A percentile compares a stretch with the other conserved stretches of the same genome.
Evolutionary conservation across 2,113 vertebrate species (phyloP).

Genomic region (Spizaetus ornatus): DNA sequence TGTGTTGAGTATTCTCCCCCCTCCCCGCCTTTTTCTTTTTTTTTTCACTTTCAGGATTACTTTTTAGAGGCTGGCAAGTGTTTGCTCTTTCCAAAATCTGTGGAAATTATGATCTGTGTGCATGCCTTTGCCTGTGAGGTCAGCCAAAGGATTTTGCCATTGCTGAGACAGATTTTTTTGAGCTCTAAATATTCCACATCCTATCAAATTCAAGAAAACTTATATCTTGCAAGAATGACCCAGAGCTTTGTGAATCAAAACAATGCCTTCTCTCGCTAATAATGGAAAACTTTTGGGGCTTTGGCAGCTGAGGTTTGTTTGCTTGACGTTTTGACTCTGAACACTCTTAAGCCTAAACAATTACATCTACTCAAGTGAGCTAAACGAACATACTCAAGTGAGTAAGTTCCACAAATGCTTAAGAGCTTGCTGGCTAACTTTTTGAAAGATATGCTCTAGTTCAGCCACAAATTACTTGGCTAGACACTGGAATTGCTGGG

Average conservation of each 20-base stretch:
- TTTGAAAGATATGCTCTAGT: not conserved
- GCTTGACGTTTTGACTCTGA: not conserved
- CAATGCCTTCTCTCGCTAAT: not conserved
- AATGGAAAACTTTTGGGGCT: not conserved
- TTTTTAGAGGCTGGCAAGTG: not conserved
- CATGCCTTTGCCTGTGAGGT: not conserved
- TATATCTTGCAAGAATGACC: not conserved
- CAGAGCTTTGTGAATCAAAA: conserved; percentile 1
- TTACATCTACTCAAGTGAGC: not conserved
- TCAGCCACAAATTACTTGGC: conserved; percentile 52
- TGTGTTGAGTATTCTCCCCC: not conserved
- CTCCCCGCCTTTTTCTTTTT: not conserved
- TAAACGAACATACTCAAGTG: not conserved
- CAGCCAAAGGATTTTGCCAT: conserved; percentile 45
- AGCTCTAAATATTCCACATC: too few relatives aligned
- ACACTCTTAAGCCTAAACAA: not conserved
- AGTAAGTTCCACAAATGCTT: not conserved
- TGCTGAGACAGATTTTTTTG: too few relatives aligned
- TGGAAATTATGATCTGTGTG: conserved; percentile 15
- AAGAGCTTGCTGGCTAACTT: conserved; percentile 13
- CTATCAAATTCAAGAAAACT: too few relatives aligned
- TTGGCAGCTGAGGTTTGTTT: conserved; percentile 15
- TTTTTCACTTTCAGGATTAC: not conserved
- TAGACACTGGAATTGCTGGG: conserved; percentile 36
- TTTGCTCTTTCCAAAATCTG: not conserved